Base-by-base conservation (phyloP, 2,888 invertebrate species). In the Ormia ochracea region DNA sequence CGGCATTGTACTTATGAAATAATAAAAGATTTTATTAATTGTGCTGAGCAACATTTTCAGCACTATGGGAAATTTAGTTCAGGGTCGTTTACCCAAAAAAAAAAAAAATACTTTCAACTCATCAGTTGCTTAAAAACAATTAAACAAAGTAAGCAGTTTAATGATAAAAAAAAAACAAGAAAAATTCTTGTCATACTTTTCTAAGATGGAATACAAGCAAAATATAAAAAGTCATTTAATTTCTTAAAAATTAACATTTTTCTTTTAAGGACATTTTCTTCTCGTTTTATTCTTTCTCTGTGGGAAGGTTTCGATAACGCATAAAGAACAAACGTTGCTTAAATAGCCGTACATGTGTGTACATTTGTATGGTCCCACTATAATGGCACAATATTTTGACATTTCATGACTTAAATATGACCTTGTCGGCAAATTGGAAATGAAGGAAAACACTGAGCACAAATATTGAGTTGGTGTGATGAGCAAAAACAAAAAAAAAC, bases 381-480 rank as follows among this genome's bases (percentile, higher is more conserved):
- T 41, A n/a, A 56, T 48, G 66, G 68, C 72, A 80, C 72, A 80
- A 63, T 80, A 80, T 80, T 80, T 72, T 80, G 80, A 80, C 80
- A 76, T 66, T 50, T 70, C 41, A 56, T 59, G 69, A 48, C 74
- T 61, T 66, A n/a, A 63, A 70, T 52, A 19, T 56, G 76, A 72
- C 80, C 72, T 80, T 80, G 75, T 54, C 58, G 73, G 68, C 56
- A 74, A 63, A 56, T 68, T 38, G 38, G 41, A 45, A 63, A 48
- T 31, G 17, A 59, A 45, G 21, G 17, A 28, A 56, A 73, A 19
- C 12, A 48, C 9, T 28, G 43, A 52, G 31, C 48, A 73, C 26
- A 19, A 54, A 43, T 54, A 48, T 73, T 63, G 52, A 54, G 33
- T 73, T 63, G 43, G 10, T 14, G 7, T 61, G 33, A 31, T 28